phyloP scores from a whole-genome alignment of 2,113 vertebrate species.

The Pedionomus torquatus region DNA sequence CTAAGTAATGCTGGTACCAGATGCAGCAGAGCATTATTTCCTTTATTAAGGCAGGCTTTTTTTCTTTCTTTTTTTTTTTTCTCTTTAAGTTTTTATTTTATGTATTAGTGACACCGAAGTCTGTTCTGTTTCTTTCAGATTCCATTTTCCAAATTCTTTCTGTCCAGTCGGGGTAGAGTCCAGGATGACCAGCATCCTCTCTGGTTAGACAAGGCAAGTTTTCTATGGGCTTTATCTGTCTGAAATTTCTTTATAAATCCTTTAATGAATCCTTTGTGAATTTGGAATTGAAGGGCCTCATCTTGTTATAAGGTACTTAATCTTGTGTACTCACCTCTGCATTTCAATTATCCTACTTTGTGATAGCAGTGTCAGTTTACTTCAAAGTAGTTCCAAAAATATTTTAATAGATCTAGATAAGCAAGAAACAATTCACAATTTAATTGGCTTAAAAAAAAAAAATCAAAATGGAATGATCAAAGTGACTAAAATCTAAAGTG shows the following conservation, averaged over 20 bases:
- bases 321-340: not conserved
- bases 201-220: slow-evolving; percentile 87
- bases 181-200: slow-evolving; percentile 86
- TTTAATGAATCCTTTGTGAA: not conserved
- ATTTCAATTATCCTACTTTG: not conserved
- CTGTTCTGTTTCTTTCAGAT: slow-evolving; percentile 78
- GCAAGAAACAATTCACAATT: not conserved
- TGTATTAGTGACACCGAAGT: not conserved
- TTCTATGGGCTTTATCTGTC: not conserved
- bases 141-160: slow-evolving; percentile 95
- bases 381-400: not conserved
- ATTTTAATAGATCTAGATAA: not conserved
- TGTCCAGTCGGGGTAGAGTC: slow-evolving; percentile 88
- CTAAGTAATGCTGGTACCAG: not conserved
- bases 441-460: not conserved
- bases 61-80: not conserved
- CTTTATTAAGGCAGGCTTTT: not conserved
- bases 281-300: not conserved
- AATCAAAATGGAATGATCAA: not conserved
- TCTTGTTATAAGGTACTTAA: not conserved
- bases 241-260: not conserved
- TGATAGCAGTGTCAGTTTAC: not conserved
- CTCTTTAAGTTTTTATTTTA: not conserved
- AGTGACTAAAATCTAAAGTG: not conserved
- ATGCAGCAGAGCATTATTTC: not conserved